Conservation (phyloP, 2,113 vertebrate species). For the Callipepla californica region DNA sequence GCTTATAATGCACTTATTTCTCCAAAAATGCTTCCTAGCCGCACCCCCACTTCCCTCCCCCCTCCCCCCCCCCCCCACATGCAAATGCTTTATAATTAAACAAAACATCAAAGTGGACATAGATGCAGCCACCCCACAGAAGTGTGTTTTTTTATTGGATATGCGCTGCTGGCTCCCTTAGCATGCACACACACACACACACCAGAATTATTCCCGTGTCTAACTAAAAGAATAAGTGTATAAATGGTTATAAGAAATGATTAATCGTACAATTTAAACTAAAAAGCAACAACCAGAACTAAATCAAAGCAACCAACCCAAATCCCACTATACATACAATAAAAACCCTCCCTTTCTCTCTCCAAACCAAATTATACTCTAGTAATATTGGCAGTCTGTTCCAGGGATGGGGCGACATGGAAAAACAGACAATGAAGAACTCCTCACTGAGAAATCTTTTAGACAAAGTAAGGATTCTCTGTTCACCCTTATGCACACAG, state of each 20-base stretch:
- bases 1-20: neutral
- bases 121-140: neutral
- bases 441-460: neutral
- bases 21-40: neutral
- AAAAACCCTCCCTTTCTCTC: neutral
- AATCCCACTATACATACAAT: neutral
- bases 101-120: neutral
- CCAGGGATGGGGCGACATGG: neutral
- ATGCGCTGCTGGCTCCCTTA: neutral
- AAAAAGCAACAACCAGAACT: neutral
- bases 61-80: fast-evolving
- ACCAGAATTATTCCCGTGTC: neutral
- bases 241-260: neutral
- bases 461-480: neutral
- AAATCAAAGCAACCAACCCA: neutral
- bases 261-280: neutral
- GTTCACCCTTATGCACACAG: neutral
- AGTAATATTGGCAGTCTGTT: neutral
- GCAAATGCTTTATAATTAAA: neutral
- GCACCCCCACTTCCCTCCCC: too few species aligned
- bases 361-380: neutral
- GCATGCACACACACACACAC: neutral
- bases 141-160: neutral
- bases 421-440: neutral
- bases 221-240: neutral